These are phyloP conservation scores for Choloepus hoffmanni DNA, from an alignment of 2,113 vertebrate genomes.

Conservation along the genomic window DNA sequence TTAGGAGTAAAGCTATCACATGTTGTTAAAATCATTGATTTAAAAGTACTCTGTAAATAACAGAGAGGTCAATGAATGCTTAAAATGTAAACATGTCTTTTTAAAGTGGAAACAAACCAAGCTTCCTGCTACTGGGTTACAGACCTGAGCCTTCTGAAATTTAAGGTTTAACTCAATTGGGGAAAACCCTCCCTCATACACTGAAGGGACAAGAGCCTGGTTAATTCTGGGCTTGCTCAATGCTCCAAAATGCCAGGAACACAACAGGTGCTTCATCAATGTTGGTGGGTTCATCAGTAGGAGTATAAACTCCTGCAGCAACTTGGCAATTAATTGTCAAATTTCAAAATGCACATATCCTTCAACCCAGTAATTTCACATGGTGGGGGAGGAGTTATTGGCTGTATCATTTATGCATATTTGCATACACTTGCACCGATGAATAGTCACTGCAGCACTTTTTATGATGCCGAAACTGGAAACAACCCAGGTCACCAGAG, in stretches of 20 bases:
- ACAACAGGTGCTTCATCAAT: conserved; percentile 18
- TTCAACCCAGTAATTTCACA: not conserved
- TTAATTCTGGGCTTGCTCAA: not conserved
- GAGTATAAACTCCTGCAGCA: not conserved
- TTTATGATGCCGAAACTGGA: not conserved
- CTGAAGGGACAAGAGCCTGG: not conserved
- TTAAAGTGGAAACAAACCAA: not conserved
- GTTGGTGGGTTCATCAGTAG: not conserved
- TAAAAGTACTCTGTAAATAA: not conserved
- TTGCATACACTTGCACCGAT: not conserved
- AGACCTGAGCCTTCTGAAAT: not conserved
- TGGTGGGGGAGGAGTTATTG: not conserved
- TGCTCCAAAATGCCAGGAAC: not conserved
- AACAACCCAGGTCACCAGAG: not conserved
- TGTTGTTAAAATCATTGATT: not conserved
- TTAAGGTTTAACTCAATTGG: not conserved
- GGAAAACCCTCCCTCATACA: not conserved
- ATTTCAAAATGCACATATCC: not conserved
- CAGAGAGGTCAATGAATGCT: not conserved
- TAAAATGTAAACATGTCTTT: conserved; percentile 2
- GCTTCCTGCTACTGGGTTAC: not conserved
- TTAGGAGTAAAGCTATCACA: not conserved
- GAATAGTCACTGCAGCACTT: too few relatives aligned
- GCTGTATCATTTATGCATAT: not conserved
- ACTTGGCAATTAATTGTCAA: not conserved